Evolutionary conservation across 2,113 vertebrate species (phyloP).

Genomic region (Galemys pyrenaicus): DNA sequence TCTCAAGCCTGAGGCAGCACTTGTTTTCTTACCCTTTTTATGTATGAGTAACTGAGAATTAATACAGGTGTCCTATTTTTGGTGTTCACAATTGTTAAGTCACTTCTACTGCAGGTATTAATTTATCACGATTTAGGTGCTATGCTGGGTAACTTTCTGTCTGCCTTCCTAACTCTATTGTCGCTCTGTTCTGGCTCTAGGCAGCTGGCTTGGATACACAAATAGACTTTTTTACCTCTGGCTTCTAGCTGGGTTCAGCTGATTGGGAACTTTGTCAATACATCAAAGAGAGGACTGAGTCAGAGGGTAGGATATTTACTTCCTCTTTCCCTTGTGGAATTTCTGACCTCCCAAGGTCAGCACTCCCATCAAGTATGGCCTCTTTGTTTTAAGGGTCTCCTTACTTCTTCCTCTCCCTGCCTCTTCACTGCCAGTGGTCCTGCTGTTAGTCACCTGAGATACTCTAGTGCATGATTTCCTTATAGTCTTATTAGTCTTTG

Average conservation of each 20-base stretch:
- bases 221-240: background rate
- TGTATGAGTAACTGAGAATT: background rate
- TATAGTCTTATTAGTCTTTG: background rate
- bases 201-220: background rate
- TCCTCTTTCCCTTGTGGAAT: background rate
- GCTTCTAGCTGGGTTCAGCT: background rate
- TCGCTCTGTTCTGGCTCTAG: background rate
- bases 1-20: background rate
- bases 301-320: background rate
- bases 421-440: background rate
- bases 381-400: background rate
- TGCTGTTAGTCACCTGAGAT: background rate
- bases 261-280: background rate
- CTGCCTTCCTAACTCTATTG: background rate
- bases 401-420: background rate
- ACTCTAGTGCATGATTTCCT: background rate
- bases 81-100: background rate
- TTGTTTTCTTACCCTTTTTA: slow-evolving; percentile 2
- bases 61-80: background rate
- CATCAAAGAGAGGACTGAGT: background rate
- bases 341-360: background rate
- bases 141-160: background rate
- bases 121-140: background rate
- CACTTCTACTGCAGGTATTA: background rate
- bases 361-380: background rate